These are phyloP conservation scores for Brachionus asplanchnoidis DNA, from an alignment of 1,140 invertebrate genomes.

Conservation along the genomic window DNA sequence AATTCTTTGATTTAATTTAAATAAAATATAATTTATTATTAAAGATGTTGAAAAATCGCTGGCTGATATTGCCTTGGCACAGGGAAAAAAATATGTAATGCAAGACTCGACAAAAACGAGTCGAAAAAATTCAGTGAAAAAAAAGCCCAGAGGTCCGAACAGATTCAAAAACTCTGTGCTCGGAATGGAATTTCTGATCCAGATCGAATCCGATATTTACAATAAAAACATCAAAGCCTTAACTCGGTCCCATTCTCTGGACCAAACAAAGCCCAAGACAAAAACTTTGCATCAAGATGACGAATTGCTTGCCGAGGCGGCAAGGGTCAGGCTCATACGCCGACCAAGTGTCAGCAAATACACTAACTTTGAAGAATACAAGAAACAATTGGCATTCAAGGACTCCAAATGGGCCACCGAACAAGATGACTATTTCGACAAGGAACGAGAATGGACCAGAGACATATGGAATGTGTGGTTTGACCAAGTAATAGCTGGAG, in stretches of 20 bases:
- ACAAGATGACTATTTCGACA: constrained; percentile 44
- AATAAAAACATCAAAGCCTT: not conserved
- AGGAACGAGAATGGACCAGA: constrained; percentile 52
- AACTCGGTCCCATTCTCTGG: not conserved
- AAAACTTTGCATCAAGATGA: not conserved
- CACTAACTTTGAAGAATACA: not conserved
- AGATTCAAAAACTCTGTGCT: not conserved
- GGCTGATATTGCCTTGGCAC: not conserved
- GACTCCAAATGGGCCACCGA: not conserved
- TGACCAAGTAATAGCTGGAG: constrained; percentile 52
- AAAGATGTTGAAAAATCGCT: not conserved
- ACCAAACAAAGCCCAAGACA: not conserved
- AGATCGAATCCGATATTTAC: not conserved
- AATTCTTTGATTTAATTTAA: not conserved
- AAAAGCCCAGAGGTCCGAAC: not conserved
- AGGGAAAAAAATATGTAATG: constrained; percentile 25
- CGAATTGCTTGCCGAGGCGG: not conserved
- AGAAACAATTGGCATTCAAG: not conserved
- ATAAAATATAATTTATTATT: not conserved
- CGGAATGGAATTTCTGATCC: not conserved
- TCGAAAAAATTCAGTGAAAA: not conserved
- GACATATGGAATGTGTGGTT: constrained; percentile 57
- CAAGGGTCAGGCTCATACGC: not conserved
- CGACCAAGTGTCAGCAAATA: not conserved
- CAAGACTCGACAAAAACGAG: not conserved